phyloP scores from a whole-genome alignment of 2,888 invertebrate genomes.

The Hydrotaea cyrtoneurina region DNA sequence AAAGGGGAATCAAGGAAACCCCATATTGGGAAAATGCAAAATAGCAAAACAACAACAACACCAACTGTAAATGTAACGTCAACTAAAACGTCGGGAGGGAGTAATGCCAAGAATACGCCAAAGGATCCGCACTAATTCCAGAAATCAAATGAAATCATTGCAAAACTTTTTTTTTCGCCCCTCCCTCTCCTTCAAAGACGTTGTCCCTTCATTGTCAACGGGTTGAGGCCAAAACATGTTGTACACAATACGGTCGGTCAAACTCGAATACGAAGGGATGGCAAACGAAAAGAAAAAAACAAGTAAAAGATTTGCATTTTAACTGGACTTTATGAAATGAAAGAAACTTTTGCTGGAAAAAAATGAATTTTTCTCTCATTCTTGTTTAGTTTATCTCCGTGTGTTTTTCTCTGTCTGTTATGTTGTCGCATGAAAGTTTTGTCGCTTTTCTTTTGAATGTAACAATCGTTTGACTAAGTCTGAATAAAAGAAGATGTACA shows the following conservation, averaged over 20 bases:
- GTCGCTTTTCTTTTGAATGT: background rate
- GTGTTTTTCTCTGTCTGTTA: background rate
- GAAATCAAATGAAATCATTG: constrained; percentile 66
- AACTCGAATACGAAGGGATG: constrained; percentile 28
- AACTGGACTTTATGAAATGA: constrained; percentile 51
- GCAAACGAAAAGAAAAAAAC: background rate
- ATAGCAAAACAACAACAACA: constrained; percentile 7
- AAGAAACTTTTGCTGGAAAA: constrained; percentile 35
- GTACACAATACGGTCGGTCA: constrained; percentile 51
- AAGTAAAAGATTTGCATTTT: constrained; percentile 56
- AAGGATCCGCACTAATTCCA: constrained; percentile 55
- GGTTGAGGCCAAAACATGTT: background rate
- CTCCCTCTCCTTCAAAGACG: constrained; percentile 19
- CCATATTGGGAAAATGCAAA: constrained; percentile 21
- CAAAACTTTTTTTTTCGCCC: constrained; percentile 54
- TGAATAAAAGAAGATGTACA: background rate
- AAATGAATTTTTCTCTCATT: constrained; percentile 33
- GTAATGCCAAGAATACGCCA: constrained; percentile 31
- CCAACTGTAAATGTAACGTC: background rate
- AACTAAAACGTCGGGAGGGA: background rate
- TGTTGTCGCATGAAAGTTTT: background rate
- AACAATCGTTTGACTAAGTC: background rate
- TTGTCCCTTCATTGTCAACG: constrained; percentile 2
- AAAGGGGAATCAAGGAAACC: background rate
- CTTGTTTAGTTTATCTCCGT: background rate